Evolutionary conservation across 1,140 invertebrate species (phyloP).

Genomic region (Drosophila tropicalis): DNA sequence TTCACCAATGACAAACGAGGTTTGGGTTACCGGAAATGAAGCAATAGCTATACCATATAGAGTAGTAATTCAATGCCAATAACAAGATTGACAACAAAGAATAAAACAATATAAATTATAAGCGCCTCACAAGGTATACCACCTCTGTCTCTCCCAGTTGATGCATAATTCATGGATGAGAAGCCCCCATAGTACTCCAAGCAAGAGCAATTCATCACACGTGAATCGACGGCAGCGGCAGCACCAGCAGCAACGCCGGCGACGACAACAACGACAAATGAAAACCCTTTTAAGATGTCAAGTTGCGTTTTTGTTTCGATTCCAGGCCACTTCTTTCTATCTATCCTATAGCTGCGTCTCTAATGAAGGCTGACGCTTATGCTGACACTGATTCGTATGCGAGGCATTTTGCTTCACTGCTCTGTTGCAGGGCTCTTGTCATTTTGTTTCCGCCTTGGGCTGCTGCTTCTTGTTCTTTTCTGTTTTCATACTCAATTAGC

Average conservation of each 20-base stretch:
- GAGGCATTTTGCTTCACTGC: background rate
- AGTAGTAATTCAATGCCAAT: conserved; percentile 45
- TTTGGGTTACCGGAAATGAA: conserved; percentile 29
- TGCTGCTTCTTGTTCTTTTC: background rate
- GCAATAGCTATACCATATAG: conserved; percentile 13
- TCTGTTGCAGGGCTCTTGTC: background rate
- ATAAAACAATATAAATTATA: conserved; percentile 64
- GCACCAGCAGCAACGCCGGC: conserved; percentile 6
- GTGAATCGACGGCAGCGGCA: conserved; percentile 6
- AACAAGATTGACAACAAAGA: conserved; percentile 29
- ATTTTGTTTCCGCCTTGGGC: conserved; percentile 9
- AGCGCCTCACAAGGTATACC: conserved; percentile 23
- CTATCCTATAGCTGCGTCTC: conserved; percentile 37
- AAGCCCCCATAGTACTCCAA: conserved; percentile 13
- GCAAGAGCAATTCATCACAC: conserved; percentile 50
- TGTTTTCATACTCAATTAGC: conserved; percentile 80
- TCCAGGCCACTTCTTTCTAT: background rate
- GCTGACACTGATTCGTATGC: conserved; percentile 58
- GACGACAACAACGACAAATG: conserved; percentile 8
- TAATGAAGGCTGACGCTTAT: conserved; percentile 64
- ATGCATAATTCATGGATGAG: conserved; percentile 37
- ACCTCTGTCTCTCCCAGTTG: background rate
- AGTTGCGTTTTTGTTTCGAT: conserved; percentile 53
- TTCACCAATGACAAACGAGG: conserved; percentile 70
- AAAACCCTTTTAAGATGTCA: conserved; percentile 77